Conservation (phyloP, 2,113 vertebrate genomes). For the Cynocephalus volans region DNA sequence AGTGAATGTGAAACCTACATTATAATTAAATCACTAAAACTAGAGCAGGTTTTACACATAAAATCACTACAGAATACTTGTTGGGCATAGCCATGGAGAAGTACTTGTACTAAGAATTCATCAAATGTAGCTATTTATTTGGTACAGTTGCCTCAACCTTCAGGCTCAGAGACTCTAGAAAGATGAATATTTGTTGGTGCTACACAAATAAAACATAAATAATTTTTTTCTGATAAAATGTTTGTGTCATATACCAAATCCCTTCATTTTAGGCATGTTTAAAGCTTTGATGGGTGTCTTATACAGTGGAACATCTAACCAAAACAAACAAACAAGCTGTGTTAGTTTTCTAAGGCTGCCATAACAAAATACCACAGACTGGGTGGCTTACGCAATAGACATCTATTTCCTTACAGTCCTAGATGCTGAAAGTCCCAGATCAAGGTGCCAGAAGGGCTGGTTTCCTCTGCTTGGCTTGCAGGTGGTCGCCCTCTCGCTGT, state of each 20-base stretch:
- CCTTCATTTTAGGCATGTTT: neutral
- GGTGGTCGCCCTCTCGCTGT: neutral
- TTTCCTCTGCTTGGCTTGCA: neutral
- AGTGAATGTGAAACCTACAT: neutral
- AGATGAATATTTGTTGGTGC: neutral
- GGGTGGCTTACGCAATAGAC: neutral
- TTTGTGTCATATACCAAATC: neutral
- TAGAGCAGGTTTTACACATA: neutral
- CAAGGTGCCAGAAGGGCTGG: neutral
- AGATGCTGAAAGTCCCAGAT: neutral
- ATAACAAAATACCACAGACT: neutral
- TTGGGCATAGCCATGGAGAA: neutral
- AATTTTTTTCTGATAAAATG: neutral
- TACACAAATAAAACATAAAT: neutral
- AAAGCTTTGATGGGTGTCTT: neutral
- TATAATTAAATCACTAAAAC: neutral
- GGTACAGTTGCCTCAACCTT: rapidly evolving
- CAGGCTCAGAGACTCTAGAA: neutral
- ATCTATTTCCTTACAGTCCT: neutral
- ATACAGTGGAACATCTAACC: neutral
- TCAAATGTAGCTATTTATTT: neutral
- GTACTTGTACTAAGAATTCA: neutral
- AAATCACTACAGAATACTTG: neutral
- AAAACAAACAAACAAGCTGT: neutral
- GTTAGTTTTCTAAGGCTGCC: neutral